Conservation (phyloP, 2,797 vertebrate species). For the Sarcophilus harrisii region DNA sequence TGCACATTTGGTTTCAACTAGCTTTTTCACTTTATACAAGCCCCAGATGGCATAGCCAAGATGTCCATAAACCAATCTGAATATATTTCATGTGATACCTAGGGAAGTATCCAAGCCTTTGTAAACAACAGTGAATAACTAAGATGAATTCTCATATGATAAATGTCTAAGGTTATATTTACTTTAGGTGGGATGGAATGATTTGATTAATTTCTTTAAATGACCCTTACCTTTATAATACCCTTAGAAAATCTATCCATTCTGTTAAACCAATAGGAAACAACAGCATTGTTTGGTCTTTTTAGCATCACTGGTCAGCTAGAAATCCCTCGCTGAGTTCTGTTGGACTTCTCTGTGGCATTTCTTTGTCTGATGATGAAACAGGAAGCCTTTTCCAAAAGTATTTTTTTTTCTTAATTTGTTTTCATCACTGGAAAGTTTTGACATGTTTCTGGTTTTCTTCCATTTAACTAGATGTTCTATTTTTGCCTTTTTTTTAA, state of each 20-base stretch:
- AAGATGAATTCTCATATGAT: not conserved
- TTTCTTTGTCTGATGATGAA: not conserved
- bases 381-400: not conserved
- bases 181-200: not conserved
- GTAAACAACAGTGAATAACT: not conserved
- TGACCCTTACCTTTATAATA: not conserved
- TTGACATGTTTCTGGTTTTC: not conserved
- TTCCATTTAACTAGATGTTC: not conserved
- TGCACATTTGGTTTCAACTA: not conserved
- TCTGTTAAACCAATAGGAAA: not conserved
- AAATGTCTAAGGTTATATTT: not conserved
- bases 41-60: not conserved
- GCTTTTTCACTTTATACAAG: not conserved
- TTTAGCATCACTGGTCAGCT: not conserved
- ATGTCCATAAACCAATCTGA: not conserved
- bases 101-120: not conserved
- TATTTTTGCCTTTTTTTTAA: not conserved
- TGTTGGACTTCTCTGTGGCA: not conserved
- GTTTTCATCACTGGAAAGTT: not conserved
- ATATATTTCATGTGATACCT: not conserved
- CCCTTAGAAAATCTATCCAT: not conserved
- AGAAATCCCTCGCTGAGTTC: not conserved
- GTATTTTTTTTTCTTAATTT: not conserved
- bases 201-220: not conserved
- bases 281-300: not conserved